Percentiles rank a stretch among this genome's conserved stretches.
Evolutionary conservation across 2,888 invertebrate species (phyloP).

Genomic region (Desoria tigrina): DNA sequence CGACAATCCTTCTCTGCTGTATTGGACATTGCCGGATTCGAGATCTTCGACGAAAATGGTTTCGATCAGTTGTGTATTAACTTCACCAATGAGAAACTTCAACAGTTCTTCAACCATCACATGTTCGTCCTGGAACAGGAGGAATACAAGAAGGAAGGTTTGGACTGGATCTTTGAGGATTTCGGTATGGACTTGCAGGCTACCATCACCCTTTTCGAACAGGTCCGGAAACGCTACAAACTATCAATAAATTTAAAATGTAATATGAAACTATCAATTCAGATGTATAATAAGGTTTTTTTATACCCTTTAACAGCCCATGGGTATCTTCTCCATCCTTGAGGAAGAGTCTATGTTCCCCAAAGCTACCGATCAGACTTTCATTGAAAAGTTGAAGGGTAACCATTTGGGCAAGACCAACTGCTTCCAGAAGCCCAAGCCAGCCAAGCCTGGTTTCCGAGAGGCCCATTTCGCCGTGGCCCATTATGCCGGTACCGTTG

Average conservation of each 20-base stretch:
- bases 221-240: slow-evolving; percentile 62
- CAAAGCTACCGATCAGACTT: slow-evolving; percentile 43
- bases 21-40: slow-evolving; percentile 65
- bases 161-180: slow-evolving; percentile 94
- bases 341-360: slow-evolving; percentile 49
- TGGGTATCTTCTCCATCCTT: slow-evolving; percentile 48
- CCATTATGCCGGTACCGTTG: slow-evolving; percentile 46
- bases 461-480: slow-evolving; percentile 42
- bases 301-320: slow-evolving; percentile 26
- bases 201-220: slow-evolving; percentile 93
- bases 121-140: slow-evolving; percentile 98
- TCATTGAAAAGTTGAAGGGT: slow-evolving; percentile 41
- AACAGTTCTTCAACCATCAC: slow-evolving; percentile 98
- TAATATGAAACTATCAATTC: slow-evolving; percentile 6
- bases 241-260: background rate
- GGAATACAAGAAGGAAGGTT: slow-evolving; percentile 88
- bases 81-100: slow-evolving; percentile 96
- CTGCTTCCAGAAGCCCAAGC: slow-evolving; percentile 43
- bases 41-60: slow-evolving; percentile 81
- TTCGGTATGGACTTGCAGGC: slow-evolving; percentile 95
- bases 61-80: slow-evolving; percentile 94
- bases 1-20: slow-evolving; percentile 63
- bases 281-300: background rate
- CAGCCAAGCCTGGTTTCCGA: slow-evolving; percentile 39
- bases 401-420: slow-evolving; percentile 43